A percentile compares a stretch with the other conserved stretches of the same genome.
Evolutionary conservation across 64 coral and sea anemone genomes (phyloP).

Genomic region (Montipora sp.): DNA sequence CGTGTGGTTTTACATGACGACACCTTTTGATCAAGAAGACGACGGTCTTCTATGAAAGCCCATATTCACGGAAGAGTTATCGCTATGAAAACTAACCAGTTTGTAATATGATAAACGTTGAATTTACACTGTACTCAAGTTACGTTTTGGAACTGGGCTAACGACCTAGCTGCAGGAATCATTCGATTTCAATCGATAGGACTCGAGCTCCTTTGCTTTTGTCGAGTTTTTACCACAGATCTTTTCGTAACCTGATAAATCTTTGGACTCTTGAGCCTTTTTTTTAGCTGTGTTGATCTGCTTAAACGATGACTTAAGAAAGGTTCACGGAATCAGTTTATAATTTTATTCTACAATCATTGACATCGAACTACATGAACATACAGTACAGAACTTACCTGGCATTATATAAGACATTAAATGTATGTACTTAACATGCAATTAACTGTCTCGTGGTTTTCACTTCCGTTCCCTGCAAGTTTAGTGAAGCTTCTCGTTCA

Average conservation of each 20-base stretch:
- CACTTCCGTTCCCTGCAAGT: neutral
- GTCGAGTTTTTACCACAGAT: neutral
- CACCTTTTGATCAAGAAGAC: constrained; percentile 72
- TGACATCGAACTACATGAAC: neutral
- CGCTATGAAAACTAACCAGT: neutral
- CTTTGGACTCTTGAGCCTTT: neutral
- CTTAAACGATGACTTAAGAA: neutral
- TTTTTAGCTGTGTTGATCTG: neutral
- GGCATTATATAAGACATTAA: neutral
- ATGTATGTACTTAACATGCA: neutral
- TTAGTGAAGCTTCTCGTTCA: neutral
- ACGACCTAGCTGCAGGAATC: too few species aligned
- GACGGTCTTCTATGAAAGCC: constrained; percentile 10
- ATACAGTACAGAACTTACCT: neutral
- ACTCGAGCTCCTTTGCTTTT: neutral
- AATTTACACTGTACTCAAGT: neutral
- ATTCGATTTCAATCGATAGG: neutral
- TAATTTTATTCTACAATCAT: neutral
- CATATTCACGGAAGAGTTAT: neutral
- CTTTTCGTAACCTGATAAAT: neutral
- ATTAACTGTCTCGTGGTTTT: neutral
- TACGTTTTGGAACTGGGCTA: neutral
- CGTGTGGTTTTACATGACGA: constrained; percentile 70
- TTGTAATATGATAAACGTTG: neutral
- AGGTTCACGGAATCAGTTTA: neutral